Evolutionary conservation across 1,140 invertebrate genomes (phyloP).

Genomic region (Steinernema feltiae): DNA sequence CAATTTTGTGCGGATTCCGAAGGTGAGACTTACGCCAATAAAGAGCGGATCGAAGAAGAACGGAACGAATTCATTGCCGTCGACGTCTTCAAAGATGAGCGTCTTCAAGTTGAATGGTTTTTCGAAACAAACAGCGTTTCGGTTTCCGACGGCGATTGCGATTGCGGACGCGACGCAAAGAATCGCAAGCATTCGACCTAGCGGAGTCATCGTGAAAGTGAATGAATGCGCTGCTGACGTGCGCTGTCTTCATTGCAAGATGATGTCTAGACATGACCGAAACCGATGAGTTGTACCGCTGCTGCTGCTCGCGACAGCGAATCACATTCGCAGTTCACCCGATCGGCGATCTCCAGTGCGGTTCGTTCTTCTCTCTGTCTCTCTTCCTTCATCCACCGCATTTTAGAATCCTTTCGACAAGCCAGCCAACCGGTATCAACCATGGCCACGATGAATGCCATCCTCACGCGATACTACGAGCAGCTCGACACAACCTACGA

Average conservation of each 20-base stretch:
- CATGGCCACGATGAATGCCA: conserved; percentile 16
- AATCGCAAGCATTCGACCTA: no score
- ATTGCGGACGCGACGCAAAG: no score
- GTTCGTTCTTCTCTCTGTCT: background rate
- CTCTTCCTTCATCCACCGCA: background rate
- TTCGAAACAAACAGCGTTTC: background rate
- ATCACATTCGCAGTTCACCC: no score
- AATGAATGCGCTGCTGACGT: no score
- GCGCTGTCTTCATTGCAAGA: no score
- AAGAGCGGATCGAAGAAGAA: background rate
- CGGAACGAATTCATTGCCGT: background rate
- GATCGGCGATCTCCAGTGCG: no score
- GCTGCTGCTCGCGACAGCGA: no score
- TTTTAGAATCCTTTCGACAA: background rate
- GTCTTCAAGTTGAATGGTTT: background rate
- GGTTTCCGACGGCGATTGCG: background rate
- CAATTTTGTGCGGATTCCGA: background rate
- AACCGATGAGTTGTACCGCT: no score
- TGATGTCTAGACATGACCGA: no score
- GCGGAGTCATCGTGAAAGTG: no score
- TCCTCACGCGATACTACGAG: conserved; percentile 29
- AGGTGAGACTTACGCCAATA: background rate
- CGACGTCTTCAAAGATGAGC: background rate
- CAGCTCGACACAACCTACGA: conserved; percentile 32
- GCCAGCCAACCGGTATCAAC: background rate